A percentile compares a stretch with the other conserved stretches of the same genome.
These are phyloP conservation scores for Sebastes oblongus DNA, from an alignment of 2,797 vertebrate species.

Conservation along the genomic window DNA sequence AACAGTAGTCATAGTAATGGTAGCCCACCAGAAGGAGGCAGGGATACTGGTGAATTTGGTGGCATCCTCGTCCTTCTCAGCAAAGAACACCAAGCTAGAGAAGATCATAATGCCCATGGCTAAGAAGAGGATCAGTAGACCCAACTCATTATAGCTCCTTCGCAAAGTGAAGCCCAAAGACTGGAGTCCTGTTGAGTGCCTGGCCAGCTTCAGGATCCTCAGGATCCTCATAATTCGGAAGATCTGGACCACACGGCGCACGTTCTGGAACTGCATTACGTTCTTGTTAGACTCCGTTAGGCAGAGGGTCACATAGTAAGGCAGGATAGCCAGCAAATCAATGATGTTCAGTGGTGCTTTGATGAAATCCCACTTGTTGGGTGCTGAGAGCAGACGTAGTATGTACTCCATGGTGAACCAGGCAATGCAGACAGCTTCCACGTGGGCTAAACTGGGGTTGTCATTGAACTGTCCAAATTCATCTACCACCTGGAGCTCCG, in stretches of 20 bases:
- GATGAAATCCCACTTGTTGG: conserved; percentile 98
- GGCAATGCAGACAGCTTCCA: conserved; percentile 97
- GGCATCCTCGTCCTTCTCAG: conserved; percentile 97
- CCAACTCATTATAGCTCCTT: conserved; percentile 96
- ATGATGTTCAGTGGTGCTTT: conserved; percentile 98
- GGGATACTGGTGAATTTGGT: conserved; percentile 99
- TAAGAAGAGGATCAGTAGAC: conserved; percentile 95
- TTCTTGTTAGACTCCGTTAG: conserved; percentile 98
- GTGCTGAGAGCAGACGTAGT: conserved; percentile 95
- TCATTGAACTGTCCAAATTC: conserved; percentile 96
- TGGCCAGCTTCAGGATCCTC: conserved; percentile 95
- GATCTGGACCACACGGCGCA: conserved; percentile 97
- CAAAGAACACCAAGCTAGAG: conserved; percentile 99
- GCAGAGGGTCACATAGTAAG: conserved; percentile 97
- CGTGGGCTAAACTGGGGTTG: conserved; percentile 94
- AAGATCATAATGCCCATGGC: conserved; percentile 99
- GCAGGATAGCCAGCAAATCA: conserved; percentile 95
- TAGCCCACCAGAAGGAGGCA: conserved; percentile 99
- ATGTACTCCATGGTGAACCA: conserved; percentile 99
- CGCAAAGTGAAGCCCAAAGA: conserved; percentile 96
- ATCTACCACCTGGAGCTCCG: conserved; percentile 94
- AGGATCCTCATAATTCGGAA: conserved; percentile 99
- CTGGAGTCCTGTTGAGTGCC: conserved; percentile 97
- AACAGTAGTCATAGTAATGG: conserved; percentile 99
- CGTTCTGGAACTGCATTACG: conserved; percentile 98